Conservation (phyloP, 2,797 vertebrate species). For the Hemibagrus guttatus region DNA sequence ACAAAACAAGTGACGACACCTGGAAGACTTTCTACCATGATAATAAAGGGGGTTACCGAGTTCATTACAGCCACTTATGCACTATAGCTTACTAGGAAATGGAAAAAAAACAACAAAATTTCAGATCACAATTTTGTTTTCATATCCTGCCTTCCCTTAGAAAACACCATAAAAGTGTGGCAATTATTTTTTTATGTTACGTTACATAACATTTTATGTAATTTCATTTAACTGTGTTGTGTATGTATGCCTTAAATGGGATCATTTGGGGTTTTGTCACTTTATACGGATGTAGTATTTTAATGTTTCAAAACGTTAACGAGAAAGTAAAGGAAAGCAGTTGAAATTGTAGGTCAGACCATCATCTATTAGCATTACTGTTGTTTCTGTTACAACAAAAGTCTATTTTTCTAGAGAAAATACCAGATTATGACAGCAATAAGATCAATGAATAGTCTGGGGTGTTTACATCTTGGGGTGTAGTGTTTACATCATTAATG, state of each 20-base stretch:
- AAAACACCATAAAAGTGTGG: background rate
- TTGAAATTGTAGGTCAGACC: background rate
- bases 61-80: background rate
- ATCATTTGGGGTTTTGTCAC: background rate
- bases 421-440: conserved; percentile 23
- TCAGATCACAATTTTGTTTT: background rate
- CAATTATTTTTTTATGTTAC: background rate
- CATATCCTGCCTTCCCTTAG: background rate
- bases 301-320: background rate
- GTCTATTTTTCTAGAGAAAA: conserved; percentile 32
- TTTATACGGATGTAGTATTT: background rate
- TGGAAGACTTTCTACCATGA: background rate
- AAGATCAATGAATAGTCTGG: background rate
- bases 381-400: conserved; percentile 26
- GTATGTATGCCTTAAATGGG: background rate
- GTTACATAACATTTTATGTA: background rate
- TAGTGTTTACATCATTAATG: conserved; percentile 24
- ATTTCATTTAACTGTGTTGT: conserved; percentile 5
- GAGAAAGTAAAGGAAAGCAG: background rate
- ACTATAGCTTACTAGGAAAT: background rate
- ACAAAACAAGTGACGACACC: background rate
- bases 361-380: background rate
- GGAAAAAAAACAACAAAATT: background rate
- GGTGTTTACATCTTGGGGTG: background rate
- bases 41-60: background rate